Evolutionary conservation across 2,888 invertebrate genomes (phyloP).

Genomic region (Habroteleia sp.): DNA sequence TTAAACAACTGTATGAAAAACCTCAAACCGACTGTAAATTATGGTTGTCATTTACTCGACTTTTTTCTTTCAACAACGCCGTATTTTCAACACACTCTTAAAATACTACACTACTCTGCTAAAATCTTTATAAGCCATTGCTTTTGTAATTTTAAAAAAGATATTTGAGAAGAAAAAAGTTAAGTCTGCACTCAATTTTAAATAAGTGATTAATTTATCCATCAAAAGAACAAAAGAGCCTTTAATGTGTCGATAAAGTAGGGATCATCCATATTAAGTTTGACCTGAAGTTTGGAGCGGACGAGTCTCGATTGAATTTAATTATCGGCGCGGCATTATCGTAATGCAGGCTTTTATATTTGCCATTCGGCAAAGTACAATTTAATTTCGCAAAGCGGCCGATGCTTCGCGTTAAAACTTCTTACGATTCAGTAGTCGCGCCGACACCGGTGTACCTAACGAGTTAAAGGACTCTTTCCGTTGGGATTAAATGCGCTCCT

Average conservation of each 20-base stretch:
- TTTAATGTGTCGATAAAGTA: too few species aligned
- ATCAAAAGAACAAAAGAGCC: too few species aligned
- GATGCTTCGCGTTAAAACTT: conserved; percentile 68
- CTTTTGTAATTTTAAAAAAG: too few species aligned
- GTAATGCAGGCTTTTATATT: conserved; percentile 54
- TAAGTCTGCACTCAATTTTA: too few species aligned
- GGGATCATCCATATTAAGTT: too few species aligned
- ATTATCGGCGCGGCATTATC: conserved; percentile 47
- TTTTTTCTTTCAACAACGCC: not conserved
- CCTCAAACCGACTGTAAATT: conserved; percentile 14
- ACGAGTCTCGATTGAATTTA: conserved; percentile 48
- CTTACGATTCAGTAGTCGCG: conserved; percentile 63
- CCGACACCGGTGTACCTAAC: conserved; percentile 55
- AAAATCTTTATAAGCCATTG: too few species aligned
- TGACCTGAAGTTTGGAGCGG: too few species aligned
- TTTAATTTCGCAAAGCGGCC: conserved; percentile 61
- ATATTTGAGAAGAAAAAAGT: too few species aligned
- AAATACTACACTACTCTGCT: too few species aligned
- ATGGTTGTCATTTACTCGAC: conserved; percentile 1
- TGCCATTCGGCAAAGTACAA: conserved; percentile 57
- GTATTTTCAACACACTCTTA: too few species aligned
- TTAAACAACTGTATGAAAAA: conserved; percentile 38
- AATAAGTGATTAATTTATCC: too few species aligned
- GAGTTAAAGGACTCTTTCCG: conserved; percentile 50
- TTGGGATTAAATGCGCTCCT: conserved; percentile 48